phyloP scores from a whole-genome alignment of 2,888 invertebrate genomes.

The Leucophenga montana region DNA sequence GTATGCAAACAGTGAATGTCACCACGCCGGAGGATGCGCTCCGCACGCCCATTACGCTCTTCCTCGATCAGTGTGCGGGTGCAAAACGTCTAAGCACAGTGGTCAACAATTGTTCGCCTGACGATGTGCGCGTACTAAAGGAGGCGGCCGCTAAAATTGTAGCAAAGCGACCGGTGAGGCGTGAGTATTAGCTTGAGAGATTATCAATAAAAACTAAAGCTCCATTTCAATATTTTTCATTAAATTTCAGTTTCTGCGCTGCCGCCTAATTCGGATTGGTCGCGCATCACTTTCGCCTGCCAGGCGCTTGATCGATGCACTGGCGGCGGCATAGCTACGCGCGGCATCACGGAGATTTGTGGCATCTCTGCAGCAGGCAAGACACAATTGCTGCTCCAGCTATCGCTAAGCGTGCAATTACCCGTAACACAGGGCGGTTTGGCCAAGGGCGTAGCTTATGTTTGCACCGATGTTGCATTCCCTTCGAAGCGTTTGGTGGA shows the following conservation, averaged over 20 bases:
- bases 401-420: slow-evolving; percentile 80
- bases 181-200: slow-evolving; percentile 42
- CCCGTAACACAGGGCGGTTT: slow-evolving; percentile 75
- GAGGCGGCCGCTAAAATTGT: slow-evolving; percentile 69
- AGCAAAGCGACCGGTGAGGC: slow-evolving; percentile 54
- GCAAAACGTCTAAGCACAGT: slow-evolving; percentile 42
- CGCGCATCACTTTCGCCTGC: slow-evolving; percentile 75
- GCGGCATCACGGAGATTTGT: slow-evolving; percentile 82
- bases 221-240: not conserved
- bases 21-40: slow-evolving; percentile 62
- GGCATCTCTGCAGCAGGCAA: slow-evolving; percentile 84
- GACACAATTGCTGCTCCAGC: slow-evolving; percentile 83
- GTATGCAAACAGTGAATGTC: slow-evolving; percentile 60
- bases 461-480: slow-evolving; percentile 83
- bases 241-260: slow-evolving; percentile 33
- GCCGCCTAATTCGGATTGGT: slow-evolving; percentile 62
- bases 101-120: slow-evolving; percentile 57
- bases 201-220: not conserved
- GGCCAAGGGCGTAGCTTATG: slow-evolving; percentile 77
- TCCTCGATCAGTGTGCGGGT: slow-evolving; percentile 49
- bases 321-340: slow-evolving; percentile 78
- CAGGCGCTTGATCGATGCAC: slow-evolving; percentile 76
- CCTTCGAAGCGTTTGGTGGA: slow-evolving; percentile 81
- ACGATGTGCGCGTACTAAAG: slow-evolving; percentile 67
- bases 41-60: slow-evolving; percentile 52